Evolutionary conservation across 2,797 vertebrate species (phyloP), one percentile per base, ranked within the genome.

Genomic region (Chelonia mydas): DNA sequence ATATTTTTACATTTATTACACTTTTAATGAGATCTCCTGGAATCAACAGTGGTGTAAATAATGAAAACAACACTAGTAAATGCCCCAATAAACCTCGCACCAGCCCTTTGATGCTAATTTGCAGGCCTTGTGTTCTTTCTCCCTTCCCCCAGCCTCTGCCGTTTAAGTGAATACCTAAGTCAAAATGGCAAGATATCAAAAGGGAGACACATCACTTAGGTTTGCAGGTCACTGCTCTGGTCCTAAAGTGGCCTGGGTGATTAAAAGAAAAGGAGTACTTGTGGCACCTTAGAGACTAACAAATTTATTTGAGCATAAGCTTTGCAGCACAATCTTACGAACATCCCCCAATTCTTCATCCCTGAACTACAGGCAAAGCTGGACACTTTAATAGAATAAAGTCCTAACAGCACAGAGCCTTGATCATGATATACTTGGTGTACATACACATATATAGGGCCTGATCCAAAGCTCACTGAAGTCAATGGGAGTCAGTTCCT

Each of bases 1-100:
- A 98, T 98, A 98, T 98, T 98, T 98, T 98, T 98, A 98, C 98
- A 98, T 98, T 98, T 98, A 98, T 98, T 98, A 98, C 97, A 72
- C 96, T 78, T 98, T 98, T 98, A 98, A 98, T 97, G 93, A 98
- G 98, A 98, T 98, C 98, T 98, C 98, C 98, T 98, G 97, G 98
- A 98, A 98, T 98, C 98, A 91, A 98, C 98, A 92, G 98, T 89
- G 98, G 98, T 98, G 98, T 98, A 98, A 98, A 98, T 98, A 98
- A 98, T 98, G 98, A 98, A 98, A 98, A 98, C 97, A 98, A 93
- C 98, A 93, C 97, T 89, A 98, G 98, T 98, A 98, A 98, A 98
- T 98, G 97, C 97, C 97, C 98, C 98, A 97, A 98, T 98, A 98
- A 98, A 98, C 97, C 98, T 98, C 68, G 97, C 98, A 98, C 98